Evolutionary conservation across 2,797 vertebrate species (phyloP).

Genomic region (Chelonia mydas): DNA sequence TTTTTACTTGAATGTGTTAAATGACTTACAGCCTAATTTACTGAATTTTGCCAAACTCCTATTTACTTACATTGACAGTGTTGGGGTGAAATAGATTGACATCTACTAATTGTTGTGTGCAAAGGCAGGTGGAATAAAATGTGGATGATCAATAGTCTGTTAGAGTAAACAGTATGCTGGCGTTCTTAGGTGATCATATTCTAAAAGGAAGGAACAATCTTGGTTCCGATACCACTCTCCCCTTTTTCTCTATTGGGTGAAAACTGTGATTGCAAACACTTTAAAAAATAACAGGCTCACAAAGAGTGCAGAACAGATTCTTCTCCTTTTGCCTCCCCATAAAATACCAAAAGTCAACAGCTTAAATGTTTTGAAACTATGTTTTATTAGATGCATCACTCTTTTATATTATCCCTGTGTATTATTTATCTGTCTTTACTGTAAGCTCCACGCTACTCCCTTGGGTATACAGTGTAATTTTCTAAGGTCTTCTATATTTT

Average conservation of each 20-base stretch:
- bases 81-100: not conserved
- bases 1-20: not conserved
- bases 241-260: not conserved
- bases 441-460: not conserved
- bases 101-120: slow-evolving; percentile 1
- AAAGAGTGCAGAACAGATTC: not conserved
- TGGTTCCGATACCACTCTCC: not conserved
- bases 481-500: not conserved
- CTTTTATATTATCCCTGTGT: not conserved
- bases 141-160: slow-evolving; percentile 2
- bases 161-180: slow-evolving; percentile 11
- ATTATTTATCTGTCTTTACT: not conserved
- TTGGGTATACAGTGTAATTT: not conserved
- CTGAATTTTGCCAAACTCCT: slow-evolving; percentile 2
- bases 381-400: not conserved
- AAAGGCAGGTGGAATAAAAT: slow-evolving; percentile 17
- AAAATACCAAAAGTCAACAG: not conserved
- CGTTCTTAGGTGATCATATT: slow-evolving; percentile 1
- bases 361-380: not conserved
- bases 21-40: not conserved
- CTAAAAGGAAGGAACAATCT: not conserved
- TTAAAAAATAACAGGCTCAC: not conserved
- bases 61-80: not conserved
- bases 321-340: not conserved
- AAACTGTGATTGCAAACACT: not conserved